A percentile compares a stretch with the other conserved stretches of the same genome.
These are phyloP conservation scores for Pterophyllum scalare DNA, from an alignment of 2,113 vertebrate genomes.

Conservation along the genomic window DNA sequence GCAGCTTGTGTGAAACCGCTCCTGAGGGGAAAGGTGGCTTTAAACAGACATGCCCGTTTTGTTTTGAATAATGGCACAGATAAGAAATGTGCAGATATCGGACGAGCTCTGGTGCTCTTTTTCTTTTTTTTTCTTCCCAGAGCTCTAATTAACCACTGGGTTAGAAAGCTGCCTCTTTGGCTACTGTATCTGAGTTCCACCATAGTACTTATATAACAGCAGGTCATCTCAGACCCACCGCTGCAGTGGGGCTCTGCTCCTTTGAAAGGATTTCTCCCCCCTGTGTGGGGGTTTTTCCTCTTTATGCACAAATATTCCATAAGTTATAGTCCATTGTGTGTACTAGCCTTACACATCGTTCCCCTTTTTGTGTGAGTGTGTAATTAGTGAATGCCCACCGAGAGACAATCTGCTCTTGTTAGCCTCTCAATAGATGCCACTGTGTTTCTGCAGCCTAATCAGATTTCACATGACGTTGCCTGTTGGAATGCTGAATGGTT, in stretches of 20 bases:
- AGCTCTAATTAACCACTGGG: slow-evolving; percentile 22
- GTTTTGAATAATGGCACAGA: neutral
- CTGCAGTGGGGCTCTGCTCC: slow-evolving; percentile 50
- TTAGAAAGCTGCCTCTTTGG: slow-evolving; percentile 23
- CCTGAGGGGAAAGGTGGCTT: neutral
- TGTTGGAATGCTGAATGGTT: slow-evolving; percentile 49
- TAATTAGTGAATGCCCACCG: slow-evolving; percentile 55
- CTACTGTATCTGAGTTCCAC: slow-evolving; percentile 41
- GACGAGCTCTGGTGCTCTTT: slow-evolving; percentile 21
- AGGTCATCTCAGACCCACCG: slow-evolving; percentile 51
- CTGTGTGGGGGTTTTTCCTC: slow-evolving; percentile 3
- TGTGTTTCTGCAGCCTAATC: slow-evolving; percentile 76
- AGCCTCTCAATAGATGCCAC: slow-evolving; percentile 70
- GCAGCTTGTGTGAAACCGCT: slow-evolving; percentile 10
- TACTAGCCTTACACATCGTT: neutral
- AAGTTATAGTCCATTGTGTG: neutral
- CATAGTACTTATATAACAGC: slow-evolving; percentile 75
- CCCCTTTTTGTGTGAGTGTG: slow-evolving; percentile 33
- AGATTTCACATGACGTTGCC: slow-evolving; percentile 71
- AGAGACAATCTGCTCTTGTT: slow-evolving; percentile 75
- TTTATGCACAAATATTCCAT: neutral
- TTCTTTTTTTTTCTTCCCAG: slow-evolving; percentile 5
- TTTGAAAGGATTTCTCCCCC: slow-evolving; percentile 42
- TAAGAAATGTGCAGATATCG: neutral
- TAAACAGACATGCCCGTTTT: neutral